Base-by-base conservation (phyloP, 2,113 vertebrate species). In the Bagarius yarrelli region DNA sequence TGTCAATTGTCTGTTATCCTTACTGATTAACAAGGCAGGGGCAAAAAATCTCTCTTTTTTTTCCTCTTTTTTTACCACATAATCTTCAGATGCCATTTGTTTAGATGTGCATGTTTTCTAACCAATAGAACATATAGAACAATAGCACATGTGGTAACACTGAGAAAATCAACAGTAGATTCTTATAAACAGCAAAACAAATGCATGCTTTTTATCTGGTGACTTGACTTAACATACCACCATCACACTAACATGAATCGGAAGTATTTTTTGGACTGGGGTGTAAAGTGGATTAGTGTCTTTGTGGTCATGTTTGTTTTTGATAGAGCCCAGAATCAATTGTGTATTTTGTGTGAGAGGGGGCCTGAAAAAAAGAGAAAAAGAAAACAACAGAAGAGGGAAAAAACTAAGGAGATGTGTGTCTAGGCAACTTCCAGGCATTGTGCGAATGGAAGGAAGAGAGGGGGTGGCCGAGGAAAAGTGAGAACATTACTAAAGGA, bases 361-460 rank as follows among this genome's bases (percentile, higher is more conserved):
- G 60, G 69, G 18, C 34, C 52, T 53, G 56, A 82, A 81, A 55
- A 76, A 85, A 75, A 86, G 36, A 80, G n/a, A 55, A 59, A 85
- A 85, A 89, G 79, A 71, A 86, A 88, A 88, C 61, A 87, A 90
- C 87, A 87, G 88, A 90, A 90, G 89, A 88, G 87, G 84, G 84
- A 81, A 88, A 92, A 92, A 91, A 91, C 87, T 89, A 88, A 84
- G 87, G 88, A 90, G 88, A 90, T 91, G 89, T 89, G 63, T 90
- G 91, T 93, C 92, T 93, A 86, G 82, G 91, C 90, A 76, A 90
- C 90, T 90, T 92, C 93, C 90, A 91, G 93, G 93, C 86, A 93
- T 93, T 94, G 95, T 96, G 73, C 90, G 87, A 91, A 66, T 71
- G 89, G n/a, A 89, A 93, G 90, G 92, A 89, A 89, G 89, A 85